Percentiles rank a stretch among this genome's conserved stretches.
These are phyloP conservation scores for Denticeps clupeoides DNA, from an alignment of 2,797 vertebrate genomes.

Conservation along the genomic window DNA sequence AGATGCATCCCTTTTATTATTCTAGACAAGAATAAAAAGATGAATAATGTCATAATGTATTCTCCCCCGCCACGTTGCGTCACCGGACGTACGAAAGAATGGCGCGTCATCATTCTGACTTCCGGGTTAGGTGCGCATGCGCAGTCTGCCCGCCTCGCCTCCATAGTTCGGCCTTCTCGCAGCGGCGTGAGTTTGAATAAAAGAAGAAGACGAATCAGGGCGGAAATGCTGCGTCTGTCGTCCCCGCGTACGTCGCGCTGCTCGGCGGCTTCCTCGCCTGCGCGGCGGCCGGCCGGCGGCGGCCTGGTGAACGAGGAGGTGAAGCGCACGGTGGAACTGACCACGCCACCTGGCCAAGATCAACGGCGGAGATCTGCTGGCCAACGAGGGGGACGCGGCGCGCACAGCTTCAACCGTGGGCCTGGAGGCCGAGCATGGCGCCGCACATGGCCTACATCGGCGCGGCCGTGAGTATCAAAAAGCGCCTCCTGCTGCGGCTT, in stretches of 20 bases:
- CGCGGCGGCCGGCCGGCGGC: slow-evolving; percentile 43
- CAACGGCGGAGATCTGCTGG: slow-evolving; percentile 72
- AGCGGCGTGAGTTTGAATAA: too few relatives aligned
- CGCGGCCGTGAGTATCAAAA: slow-evolving; percentile 79
- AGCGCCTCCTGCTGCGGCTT: too few relatives aligned
- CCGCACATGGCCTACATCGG: slow-evolving; percentile 78
- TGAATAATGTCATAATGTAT: too few relatives aligned
- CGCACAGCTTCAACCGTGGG: too few relatives aligned
- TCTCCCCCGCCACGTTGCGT: slow-evolving; percentile 37
- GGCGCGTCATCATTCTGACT: slow-evolving; percentile 62
- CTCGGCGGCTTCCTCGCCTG: slow-evolving; percentile 43
- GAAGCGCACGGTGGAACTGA: slow-evolving; percentile 79
- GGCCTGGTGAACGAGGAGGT: slow-evolving; percentile 80
- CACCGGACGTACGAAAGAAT: slow-evolving; percentile 36
- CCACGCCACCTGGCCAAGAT: slow-evolving; percentile 89
- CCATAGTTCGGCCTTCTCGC: too few relatives aligned
- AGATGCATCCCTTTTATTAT: too few relatives aligned
- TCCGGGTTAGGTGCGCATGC: too few relatives aligned
- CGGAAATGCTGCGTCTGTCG: too few relatives aligned
- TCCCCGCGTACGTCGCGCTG: slow-evolving; percentile 24
- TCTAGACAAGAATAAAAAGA: too few relatives aligned
- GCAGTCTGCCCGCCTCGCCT: too few relatives aligned
- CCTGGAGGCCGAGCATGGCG: too few relatives aligned
- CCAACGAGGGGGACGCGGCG: slow-evolving; percentile 63
- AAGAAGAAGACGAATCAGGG: too few relatives aligned